Evolutionary conservation across 2,888 invertebrate species (phyloP).

Genomic region (Scelioninae gen. 2): DNA sequence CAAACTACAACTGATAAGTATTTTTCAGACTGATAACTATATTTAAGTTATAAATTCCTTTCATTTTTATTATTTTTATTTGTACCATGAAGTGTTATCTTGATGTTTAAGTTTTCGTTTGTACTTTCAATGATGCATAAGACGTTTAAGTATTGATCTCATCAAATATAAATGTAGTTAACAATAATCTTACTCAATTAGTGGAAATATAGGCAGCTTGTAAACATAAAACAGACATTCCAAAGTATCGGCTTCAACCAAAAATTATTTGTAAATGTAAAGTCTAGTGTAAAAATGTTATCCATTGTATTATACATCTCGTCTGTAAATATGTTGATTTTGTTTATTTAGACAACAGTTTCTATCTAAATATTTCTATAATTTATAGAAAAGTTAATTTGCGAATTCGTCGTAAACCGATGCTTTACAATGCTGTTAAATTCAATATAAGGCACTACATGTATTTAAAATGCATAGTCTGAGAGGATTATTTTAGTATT

Average conservation of each 20-base stretch:
- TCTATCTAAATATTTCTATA: too few species aligned
- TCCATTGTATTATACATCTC: conserved; percentile 23
- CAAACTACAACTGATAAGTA: conserved; percentile 43
- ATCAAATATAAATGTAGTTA: conserved; percentile 22
- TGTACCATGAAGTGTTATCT: conserved; percentile 21
- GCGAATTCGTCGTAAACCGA: too few species aligned
- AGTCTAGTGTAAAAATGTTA: conserved; percentile 30
- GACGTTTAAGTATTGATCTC: conserved; percentile 32
- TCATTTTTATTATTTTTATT: conserved; percentile 8
- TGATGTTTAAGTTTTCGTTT: conserved; percentile 36
- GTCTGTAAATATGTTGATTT: conserved; percentile 47
- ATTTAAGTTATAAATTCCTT: conserved; percentile 19
- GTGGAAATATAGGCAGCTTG: background rate
- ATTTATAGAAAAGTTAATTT: too few species aligned
- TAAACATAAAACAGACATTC: background rate
- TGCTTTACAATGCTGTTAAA: too few species aligned
- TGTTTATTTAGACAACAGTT: conserved; percentile 11
- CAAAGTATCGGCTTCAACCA: conserved; percentile 42
- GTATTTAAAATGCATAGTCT: background rate
- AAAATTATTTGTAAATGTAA: conserved; percentile 36
- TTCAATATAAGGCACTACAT: too few species aligned
- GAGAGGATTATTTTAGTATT: too few species aligned
- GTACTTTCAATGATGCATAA: conserved; percentile 30
- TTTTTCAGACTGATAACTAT: conserved; percentile 43
- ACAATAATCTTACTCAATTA: background rate